These are phyloP conservation scores for Oreortyx pictus DNA, from an alignment of 2,797 vertebrate genomes.

Conservation along the genomic window DNA sequence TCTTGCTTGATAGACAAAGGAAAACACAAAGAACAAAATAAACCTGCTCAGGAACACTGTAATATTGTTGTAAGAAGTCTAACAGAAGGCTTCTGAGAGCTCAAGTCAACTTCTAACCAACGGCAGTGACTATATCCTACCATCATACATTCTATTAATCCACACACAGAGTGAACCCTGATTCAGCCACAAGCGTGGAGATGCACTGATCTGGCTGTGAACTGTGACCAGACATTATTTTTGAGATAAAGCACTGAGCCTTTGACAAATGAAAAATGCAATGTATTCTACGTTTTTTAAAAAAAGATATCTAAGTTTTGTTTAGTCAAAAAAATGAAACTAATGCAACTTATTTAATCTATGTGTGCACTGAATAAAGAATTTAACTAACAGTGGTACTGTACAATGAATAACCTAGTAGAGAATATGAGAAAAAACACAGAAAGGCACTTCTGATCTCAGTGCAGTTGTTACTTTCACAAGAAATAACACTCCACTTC, in stretches of 20 bases:
- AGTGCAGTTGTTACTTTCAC: background rate
- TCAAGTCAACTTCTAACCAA: background rate
- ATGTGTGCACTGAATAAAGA: background rate
- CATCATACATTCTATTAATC: background rate
- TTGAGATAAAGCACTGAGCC: background rate
- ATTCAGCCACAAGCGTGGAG: background rate
- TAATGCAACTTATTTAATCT: background rate
- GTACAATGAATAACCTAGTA: background rate
- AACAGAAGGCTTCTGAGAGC: background rate
- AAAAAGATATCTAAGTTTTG: background rate
- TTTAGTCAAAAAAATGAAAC: background rate
- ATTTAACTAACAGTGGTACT: background rate
- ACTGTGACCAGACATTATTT: background rate
- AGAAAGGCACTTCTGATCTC: background rate
- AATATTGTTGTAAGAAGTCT: background rate
- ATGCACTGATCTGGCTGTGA: background rate
- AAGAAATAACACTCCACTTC: background rate
- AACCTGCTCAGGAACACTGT: background rate
- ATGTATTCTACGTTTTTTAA: background rate
- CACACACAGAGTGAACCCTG: background rate
- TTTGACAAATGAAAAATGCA: conserved; percentile 14
- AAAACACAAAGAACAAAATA: background rate
- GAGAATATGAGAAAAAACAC: background rate
- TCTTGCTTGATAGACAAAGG: background rate
- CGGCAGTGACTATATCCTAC: background rate